Evolutionary conservation across 2,888 invertebrate genomes (phyloP).

Genomic region (Brachycybe producta): DNA sequence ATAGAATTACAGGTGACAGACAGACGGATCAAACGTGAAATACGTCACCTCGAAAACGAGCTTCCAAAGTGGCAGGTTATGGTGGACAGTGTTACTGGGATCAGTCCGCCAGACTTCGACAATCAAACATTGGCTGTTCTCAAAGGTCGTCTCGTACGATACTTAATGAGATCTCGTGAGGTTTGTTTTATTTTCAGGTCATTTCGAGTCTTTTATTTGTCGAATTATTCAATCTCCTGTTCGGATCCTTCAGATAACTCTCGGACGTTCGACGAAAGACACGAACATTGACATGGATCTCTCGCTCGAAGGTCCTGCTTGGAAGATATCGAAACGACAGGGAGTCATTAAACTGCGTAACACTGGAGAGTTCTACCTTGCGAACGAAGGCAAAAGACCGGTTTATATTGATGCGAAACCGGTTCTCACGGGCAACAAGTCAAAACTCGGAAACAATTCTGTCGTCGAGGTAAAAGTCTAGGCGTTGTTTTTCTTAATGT

Average conservation of each 20-base stretch:
- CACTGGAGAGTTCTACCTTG: conserved; percentile 87
- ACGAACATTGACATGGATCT: conserved; percentile 85
- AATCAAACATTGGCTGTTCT: conserved; percentile 85
- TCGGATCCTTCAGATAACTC: conserved; percentile 52
- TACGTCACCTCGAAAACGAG: conserved; percentile 77
- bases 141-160: conserved; percentile 78
- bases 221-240: neutral
- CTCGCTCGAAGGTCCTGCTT: conserved; percentile 82
- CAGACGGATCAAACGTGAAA: conserved; percentile 66
- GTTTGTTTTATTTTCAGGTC: conserved; percentile 33
- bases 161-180: conserved; percentile 86
- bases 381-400: conserved; percentile 87
- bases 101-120: conserved; percentile 76
- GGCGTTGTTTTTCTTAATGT: neutral
- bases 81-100: conserved; percentile 76
- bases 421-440: conserved; percentile 73
- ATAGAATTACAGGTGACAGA: conserved; percentile 20
- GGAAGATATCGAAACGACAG: conserved; percentile 84
- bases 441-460: conserved; percentile 80
- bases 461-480: conserved; percentile 63
- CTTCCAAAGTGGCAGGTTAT: conserved; percentile 73
- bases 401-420: conserved; percentile 90
- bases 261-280: conserved; percentile 79
- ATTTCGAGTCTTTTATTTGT: too few species aligned
- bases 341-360: conserved; percentile 78